A percentile compares a stretch with the other conserved stretches of the same genome.
phyloP scores from a whole-genome alignment of 2,888 invertebrate genomes.

The Amitus sp. region DNA sequence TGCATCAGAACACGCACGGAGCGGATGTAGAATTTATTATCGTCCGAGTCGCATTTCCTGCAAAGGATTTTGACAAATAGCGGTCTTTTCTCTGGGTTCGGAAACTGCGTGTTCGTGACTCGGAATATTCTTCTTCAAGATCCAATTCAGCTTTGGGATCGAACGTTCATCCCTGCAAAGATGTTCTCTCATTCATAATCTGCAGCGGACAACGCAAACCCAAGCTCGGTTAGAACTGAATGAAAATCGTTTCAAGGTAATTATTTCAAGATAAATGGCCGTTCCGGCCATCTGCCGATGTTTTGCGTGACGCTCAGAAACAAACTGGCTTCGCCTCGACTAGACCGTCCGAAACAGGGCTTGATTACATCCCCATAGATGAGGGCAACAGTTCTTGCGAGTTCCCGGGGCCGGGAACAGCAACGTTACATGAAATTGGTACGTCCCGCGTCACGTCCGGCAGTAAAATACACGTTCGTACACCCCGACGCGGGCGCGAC shows the following conservation, averaged over 20 bases:
- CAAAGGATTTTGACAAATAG: too few relatives aligned
- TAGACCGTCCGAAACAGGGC: not conserved
- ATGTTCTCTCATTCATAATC: slow-evolving; percentile 18
- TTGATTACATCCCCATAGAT: not conserved
- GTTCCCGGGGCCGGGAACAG: too few relatives aligned
- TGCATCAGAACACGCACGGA: too few relatives aligned
- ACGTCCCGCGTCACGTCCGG: slow-evolving; percentile 10
- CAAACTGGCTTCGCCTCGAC: slow-evolving; percentile 5
- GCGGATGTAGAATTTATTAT: too few relatives aligned
- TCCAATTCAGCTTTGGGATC: too few relatives aligned
- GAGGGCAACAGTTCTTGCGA: too few relatives aligned
- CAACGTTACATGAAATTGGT: slow-evolving; percentile 23
- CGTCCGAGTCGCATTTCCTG: too few relatives aligned
- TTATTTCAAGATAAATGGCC: slow-evolving; percentile 14
- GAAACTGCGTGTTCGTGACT: too few relatives aligned
- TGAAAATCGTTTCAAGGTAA: slow-evolving; percentile 20
- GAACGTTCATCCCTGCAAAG: not conserved
- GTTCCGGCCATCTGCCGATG: slow-evolving; percentile 11
- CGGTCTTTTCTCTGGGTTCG: too few relatives aligned
- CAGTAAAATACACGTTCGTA: slow-evolving; percentile 15
- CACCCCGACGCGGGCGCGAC: slow-evolving; percentile 3
- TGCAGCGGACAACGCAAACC: slow-evolving; percentile 11
- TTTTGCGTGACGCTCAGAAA: slow-evolving; percentile 17
- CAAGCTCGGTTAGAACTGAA: slow-evolving; percentile 14
- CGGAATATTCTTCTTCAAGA: too few relatives aligned